Percentiles rank a stretch among this genome's conserved stretches.
phyloP scores from a whole-genome alignment of 2,797 vertebrate species.

The Alectoris magna region DNA sequence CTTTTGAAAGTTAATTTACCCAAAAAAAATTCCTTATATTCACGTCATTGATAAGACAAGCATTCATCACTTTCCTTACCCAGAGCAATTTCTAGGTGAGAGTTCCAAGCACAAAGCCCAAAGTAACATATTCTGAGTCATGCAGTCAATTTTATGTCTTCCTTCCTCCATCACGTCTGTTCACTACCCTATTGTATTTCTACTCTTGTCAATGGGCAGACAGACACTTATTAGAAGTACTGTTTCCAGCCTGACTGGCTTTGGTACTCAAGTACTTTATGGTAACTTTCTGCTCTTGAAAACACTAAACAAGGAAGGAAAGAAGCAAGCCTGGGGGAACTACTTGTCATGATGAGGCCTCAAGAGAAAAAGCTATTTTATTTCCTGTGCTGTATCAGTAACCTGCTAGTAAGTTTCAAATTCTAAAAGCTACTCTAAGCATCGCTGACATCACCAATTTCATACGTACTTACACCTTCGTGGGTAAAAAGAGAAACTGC shows the following conservation, averaged over 20 bases:
- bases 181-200: constrained; percentile 5
- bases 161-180: not conserved
- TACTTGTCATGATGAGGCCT: not conserved
- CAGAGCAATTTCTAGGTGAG: not conserved
- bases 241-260: constrained; percentile 36
- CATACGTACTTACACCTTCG: not conserved
- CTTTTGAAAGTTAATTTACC: not conserved
- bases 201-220: not conserved
- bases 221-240: constrained; percentile 24
- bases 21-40: not conserved
- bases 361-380: not conserved
- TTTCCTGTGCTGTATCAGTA: not conserved
- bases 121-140: not conserved
- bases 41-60: not conserved
- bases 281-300: not conserved
- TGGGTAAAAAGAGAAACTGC: not conserved
- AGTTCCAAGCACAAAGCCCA: not conserved
- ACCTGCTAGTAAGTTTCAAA: not conserved
- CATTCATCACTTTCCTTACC: not conserved
- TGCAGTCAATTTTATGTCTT: constrained; percentile 3
- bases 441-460: not conserved
- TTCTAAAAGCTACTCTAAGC: not conserved
- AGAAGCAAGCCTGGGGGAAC: not conserved
- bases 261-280: not conserved
- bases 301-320: constrained; percentile 17